Evolutionary conservation across 1,140 invertebrate genomes (phyloP), one percentile per base, ranked within the genome.

Genomic region (Conopomorpha cramerella): DNA sequence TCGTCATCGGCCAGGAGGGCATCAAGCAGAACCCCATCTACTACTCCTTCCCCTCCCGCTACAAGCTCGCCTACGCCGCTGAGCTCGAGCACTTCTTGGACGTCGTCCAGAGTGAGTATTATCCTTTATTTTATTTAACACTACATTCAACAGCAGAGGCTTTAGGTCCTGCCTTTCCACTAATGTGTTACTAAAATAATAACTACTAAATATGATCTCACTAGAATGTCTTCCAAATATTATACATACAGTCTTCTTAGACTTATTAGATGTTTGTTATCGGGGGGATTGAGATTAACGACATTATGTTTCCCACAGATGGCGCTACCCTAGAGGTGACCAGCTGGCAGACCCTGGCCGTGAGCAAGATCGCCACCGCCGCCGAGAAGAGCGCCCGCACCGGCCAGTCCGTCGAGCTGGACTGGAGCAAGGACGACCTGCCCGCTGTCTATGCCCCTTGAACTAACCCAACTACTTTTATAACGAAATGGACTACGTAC

Each of bases 71-170:
- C 1, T 89, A 89, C 49, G 43, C 54, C 16, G 51, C 50, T 1
- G 86, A 88, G 49, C 64, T 88, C 44, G 80, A 87, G 12, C 84
- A 88, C 44, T 89, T 89, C 42, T 43, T 88, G 2, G 81, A 87
- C 51, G 62, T 86, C 30, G 52, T 85, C 1, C 58, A 81, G 71
- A 79, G 84, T 83, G 60, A 52, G 56, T n/a, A n/a, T n/a, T n/a
- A n/a, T n/a, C n/a, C n/a, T n/a, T n/a, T n/a, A n/a, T n/a, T n/a
- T n/a, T n/a, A n/a, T n/a, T n/a, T n/a, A n/a, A n/a, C n/a, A n/a
- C n/a, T n/a, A n/a, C n/a, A n/a, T n/a, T n/a, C n/a, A n/a, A n/a
- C n/a, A n/a, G n/a, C n/a, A n/a, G n/a, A n/a, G n/a, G n/a, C n/a
- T n/a, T n/a, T n/a, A n/a, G n/a, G n/a, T n/a, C n/a, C n/a, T n/a